Base-by-base conservation (phyloP, 1,140 invertebrate species). In the Bombus turneri region DNA sequence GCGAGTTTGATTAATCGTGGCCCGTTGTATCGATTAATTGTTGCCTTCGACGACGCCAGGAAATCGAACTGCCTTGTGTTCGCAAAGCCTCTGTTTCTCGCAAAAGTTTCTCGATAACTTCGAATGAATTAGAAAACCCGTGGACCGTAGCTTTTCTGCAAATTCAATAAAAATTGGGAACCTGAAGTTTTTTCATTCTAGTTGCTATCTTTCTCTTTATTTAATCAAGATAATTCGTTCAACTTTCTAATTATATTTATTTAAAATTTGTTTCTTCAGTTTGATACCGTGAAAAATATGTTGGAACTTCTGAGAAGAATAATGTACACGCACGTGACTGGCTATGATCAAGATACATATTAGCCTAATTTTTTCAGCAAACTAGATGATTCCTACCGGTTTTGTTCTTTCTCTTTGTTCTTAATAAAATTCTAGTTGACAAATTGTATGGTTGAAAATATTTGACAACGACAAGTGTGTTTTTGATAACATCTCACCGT, bases 1-100 rank as follows among this genome's bases (percentile, higher is more conserved):
- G 28, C 64, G 74, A 41, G 82, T 53, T 78, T 78, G 82, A 83
- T 83, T 83, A 83, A 83, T 83, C 62, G 81, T 13, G 28, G 75
- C 75, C 22, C 25, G 73, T 10, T 68, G 34, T 77, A 77, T 83
- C 81, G 81, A 83, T 83, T 83, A 78, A 83, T 83, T 34, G 82
- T 57, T 78, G 37, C 74, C 81, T 22, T 57, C 43, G 74, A 57
- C 62, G 28, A 13, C 28, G 13, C 6, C 25, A 39, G 25, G 64
- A 57, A 83, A 43, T 71, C n/a, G 22, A 76, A n/a, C 41, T 34
- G 34, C 37, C 34, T 64, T 53, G 47, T 53, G 47, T 53, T 53
- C 18, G 47, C 5, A 6, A 53, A 53, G 1, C 47, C 59, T 62
- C 28, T n/a, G 59, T 62, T n/a, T 62, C 59, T 62, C 59, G 59